phyloP scores from a whole-genome alignment of 2,888 invertebrate genomes.

The Mimachlamys varia region DNA sequence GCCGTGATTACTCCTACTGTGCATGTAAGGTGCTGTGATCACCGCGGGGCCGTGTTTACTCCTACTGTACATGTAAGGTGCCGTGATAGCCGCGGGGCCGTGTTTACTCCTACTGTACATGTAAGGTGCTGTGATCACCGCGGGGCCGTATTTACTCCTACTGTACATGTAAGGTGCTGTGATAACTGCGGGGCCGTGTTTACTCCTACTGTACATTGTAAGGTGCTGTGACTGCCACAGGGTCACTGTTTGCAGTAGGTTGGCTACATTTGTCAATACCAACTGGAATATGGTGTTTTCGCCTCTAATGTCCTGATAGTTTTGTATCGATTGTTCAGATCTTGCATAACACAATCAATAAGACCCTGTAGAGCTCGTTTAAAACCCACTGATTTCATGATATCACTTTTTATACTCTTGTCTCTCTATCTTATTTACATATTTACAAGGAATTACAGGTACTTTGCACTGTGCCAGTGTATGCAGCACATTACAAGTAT shows the following conservation, averaged over 20 bases:
- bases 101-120: not conserved
- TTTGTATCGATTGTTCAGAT: slow-evolving; percentile 26
- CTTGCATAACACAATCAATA: slow-evolving; percentile 36
- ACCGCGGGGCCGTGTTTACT: not conserved
- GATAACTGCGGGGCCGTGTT: too few relatives aligned
- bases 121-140: not conserved
- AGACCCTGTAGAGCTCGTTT: slow-evolving; percentile 26
- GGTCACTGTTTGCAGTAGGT: not conserved
- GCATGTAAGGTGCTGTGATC: not conserved
- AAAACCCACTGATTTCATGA: slow-evolving; percentile 36
- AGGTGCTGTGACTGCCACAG: slow-evolving; percentile 1
- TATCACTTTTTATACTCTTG: slow-evolving; percentile 2
- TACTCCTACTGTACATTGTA: not conserved
- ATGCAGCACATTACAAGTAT: not conserved
- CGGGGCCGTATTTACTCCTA: not conserved
- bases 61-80: not conserved
- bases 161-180: too few relatives aligned
- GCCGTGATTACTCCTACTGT: not conserved
- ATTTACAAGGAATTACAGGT: slow-evolving; percentile 20
- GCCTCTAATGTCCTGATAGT: not conserved
- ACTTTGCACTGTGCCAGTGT: slow-evolving; percentile 28
- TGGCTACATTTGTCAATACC: slow-evolving; percentile 32
- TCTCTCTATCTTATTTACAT: slow-evolving; percentile 36
- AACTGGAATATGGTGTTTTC: slow-evolving; percentile 26
- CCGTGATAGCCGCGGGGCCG: not conserved